Evolutionary conservation across 2,888 invertebrate genomes (phyloP).

Genomic region (Dicyrtomina minuta): DNA sequence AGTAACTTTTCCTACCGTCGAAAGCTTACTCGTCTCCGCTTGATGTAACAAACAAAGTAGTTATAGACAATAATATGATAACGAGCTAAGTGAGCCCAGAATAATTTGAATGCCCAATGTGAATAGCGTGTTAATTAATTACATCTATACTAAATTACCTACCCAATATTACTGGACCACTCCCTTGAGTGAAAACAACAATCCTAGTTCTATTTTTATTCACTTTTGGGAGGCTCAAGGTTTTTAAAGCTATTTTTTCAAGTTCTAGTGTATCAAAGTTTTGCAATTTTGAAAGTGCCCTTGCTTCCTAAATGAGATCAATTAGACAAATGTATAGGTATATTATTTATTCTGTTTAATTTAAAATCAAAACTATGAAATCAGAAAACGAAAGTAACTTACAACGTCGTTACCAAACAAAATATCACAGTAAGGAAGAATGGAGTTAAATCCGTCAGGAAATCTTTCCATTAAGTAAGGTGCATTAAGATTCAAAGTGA

Average conservation of each 20-base stretch:
- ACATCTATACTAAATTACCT: constrained; percentile 67
- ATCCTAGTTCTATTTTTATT: no score
- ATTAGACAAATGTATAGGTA: no score
- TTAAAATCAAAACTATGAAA: no score
- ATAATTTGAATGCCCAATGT: no score
- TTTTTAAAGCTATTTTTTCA: constrained; percentile 78
- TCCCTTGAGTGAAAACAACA: no score
- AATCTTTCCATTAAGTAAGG: constrained; percentile 88
- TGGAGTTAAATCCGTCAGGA: constrained; percentile 75
- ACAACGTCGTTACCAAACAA: constrained; percentile 92
- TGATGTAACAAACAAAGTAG: neutral
- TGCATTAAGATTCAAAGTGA: constrained; percentile 93
- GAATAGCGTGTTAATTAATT: constrained; percentile 66
- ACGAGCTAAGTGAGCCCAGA: no score
- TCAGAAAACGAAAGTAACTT: constrained; percentile 51
- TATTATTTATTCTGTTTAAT: no score
- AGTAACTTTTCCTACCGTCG: neutral
- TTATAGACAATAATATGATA: constrained; percentile 78
- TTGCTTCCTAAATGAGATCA: constrained; percentile 71
- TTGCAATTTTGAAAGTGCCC: constrained; percentile 77
- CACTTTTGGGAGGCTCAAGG: constrained; percentile 56
- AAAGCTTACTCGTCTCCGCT: neutral
- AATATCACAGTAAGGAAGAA: constrained; percentile 88
- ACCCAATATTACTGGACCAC: constrained; percentile 54
- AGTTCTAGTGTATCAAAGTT: constrained; percentile 70